Base-by-base conservation (phyloP, 2,888 invertebrate genomes). In the Omphaloscelis lunosa region DNA sequence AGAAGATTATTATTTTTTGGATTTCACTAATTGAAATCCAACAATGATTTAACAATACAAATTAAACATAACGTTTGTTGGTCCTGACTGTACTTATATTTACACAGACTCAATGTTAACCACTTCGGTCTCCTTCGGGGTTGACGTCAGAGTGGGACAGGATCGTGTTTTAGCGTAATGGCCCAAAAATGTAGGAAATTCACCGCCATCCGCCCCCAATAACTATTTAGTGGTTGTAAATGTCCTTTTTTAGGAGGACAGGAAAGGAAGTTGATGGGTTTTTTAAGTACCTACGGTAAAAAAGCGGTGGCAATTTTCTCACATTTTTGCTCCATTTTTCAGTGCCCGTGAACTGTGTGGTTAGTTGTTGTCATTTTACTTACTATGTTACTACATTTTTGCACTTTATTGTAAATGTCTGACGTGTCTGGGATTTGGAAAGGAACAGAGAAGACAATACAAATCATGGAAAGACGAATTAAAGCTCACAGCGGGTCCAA, bases 101-200 rank as follows among this genome's bases (percentile, higher is more conserved):
- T 81, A 82, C 65, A 73, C 79, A 81, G 83, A 80, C 83, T 82
- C 86, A 80, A 82, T 82, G 73, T 79, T 79, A 87, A 85, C 86
- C 68, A 66, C 80, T 85, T 75, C 77, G 75, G 62, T 87, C 61
- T 82, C 80, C 80, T 82, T 88, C 67, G 65, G 65, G 58, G 62
- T 70, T 88, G 89, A 88, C 87, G 87, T 86, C 86, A 87, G 58
- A 51, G 65, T 48, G 67, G 67, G 39, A 70, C 80, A 79, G 77
- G 74, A 79, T 71, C 74, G 77, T 63, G 80, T 83, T 87, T 83
- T 82, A 85, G 77, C 80, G 85, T 82, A 88, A 87, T 87, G 82
- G 71, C 79, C 80, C 83, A 82, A 86, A 87, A 84, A 76, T 74
- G 69, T 79, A 67, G 81, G 85, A 86, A 87, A 84, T 77, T 82